A percentile compares a stretch with the other conserved stretches of the same genome.
Evolutionary conservation across 64 coral and sea anemone genomes (phyloP).

Genomic region (Porites lutea): DNA sequence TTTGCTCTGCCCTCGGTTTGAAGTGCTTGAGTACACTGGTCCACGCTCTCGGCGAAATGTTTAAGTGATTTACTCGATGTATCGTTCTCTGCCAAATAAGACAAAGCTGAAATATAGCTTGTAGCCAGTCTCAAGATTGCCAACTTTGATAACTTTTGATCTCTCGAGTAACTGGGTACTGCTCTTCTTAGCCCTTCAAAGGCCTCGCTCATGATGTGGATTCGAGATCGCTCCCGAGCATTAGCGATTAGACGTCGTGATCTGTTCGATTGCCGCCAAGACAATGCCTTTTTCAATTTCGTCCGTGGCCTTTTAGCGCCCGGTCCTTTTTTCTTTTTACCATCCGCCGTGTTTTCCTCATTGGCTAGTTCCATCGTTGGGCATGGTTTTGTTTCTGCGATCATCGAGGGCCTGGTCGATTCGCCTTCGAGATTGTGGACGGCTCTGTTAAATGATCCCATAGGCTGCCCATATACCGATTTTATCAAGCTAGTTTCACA

Average conservation of each 20-base stretch:
- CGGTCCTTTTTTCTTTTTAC: conserved; percentile 25
- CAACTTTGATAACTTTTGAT: conserved; percentile 97
- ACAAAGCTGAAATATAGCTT: conserved; percentile 92
- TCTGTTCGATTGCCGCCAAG: conserved; percentile 92
- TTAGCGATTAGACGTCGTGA: conserved; percentile 90
- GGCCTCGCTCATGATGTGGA: conserved; percentile 98
- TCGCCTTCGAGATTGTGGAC: background rate
- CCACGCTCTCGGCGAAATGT: conserved; percentile 93
- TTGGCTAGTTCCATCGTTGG: conserved; percentile 5
- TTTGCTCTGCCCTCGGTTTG: conserved; percentile 92
- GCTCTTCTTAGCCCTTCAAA: conserved; percentile 93
- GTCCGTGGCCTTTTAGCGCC: conserved; percentile 50
- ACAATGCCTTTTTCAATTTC: conserved; percentile 68
- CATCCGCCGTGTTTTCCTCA: conserved; percentile 27
- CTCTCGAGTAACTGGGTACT: conserved; percentile 92
- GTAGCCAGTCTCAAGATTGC: conserved; percentile 93
- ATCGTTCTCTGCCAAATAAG: conserved; percentile 77
- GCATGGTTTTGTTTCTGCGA: background rate
- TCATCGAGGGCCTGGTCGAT: background rate
- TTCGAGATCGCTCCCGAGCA: conserved; percentile 93
- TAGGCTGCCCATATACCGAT: conserved; percentile 44
- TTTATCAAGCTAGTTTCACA: conserved; percentile 56
- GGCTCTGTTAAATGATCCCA: conserved; percentile 27
- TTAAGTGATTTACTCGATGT: conserved; percentile 90
- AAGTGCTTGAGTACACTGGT: conserved; percentile 92